Evolutionary conservation across 2,888 invertebrate genomes (phyloP).

Genomic region (Chrysolina oricalcia): DNA sequence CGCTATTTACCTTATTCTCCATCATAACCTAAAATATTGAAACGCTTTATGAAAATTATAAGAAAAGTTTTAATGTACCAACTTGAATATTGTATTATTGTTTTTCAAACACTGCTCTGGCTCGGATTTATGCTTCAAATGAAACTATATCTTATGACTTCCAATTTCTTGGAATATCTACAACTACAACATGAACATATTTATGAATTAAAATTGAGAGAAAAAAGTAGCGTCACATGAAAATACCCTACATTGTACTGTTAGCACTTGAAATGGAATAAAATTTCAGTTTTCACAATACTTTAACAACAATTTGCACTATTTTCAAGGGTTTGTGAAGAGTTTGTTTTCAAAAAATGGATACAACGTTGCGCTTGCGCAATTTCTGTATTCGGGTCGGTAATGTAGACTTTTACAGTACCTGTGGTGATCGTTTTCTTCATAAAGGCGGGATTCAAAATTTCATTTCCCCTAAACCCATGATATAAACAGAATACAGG

Average conservation of each 20-base stretch:
- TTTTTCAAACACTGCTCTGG: not conserved
- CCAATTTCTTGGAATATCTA: not conserved
- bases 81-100: not conserved
- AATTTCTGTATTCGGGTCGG: not conserved
- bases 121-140: not conserved
- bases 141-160: not conserved
- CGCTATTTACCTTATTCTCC: conserved; percentile 25
- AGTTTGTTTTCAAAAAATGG: not conserved
- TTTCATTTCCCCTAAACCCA: no score
- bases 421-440: no score
- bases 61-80: not conserved
- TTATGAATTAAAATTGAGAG: not conserved
- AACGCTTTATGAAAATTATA: not conserved
- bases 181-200: not conserved
- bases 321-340: not conserved
- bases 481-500: no score
- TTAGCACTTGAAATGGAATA: not conserved
- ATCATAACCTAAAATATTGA: conserved; percentile 16
- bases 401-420: no score
- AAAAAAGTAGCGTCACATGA: not conserved
- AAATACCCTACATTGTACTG: not conserved
- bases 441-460: no score
- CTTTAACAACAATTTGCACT: not conserved
- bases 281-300: not conserved
- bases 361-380: not conserved